Evolutionary conservation across 2,888 invertebrate genomes (phyloP), one percentile per base, ranked within the genome.

Genomic region (Apotomis betuletana): DNA sequence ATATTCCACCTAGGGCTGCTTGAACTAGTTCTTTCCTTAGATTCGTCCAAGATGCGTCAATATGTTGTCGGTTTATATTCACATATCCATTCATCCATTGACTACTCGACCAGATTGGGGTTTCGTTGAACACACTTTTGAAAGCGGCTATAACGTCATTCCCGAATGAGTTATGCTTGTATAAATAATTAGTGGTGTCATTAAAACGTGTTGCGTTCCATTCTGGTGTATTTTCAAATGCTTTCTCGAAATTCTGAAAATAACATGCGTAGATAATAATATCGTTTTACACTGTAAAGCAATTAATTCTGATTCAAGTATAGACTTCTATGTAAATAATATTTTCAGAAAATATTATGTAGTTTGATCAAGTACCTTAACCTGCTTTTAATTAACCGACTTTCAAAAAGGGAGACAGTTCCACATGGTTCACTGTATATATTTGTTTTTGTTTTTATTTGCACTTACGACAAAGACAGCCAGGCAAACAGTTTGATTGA

Each of bases 161-260:
- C 0, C 95, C 96, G 77, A 96, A 96, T 63, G 88, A 82, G 77
- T 95, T 95, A 80, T 95, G 95, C 1, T 85, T 82, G 72, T 89
- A 85, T 2, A 94, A 79, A 80, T 95, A 87, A 63, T 74, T 79
- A 12, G 83, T 79, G 83, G 84, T 79, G 83, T 77, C 80, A 55
- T 81, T 76, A 3, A 80, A 74, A 36, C 85, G 81, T 8, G 76
- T 83, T 1, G 90, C 81, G 77, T 94, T 90, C 94, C 94, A 95
- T 67, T 88, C 90, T 1, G 94, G 88, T 3, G 95, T 94, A 44
- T 84, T 72, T 3, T 90, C 87, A 75, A 95, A 90, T 36, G 92
- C 90, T 4, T 77, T 68, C 80, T 90, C 84, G 38, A 95, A 88
- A 74, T 85, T 76, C 92, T 92, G 85, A 49, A 81, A 85, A 74